A percentile compares a stretch with the other conserved stretches of the same genome.
These are phyloP conservation scores for Entosphenus tridentatus DNA, from an alignment of 2,113 vertebrate genomes.

Conservation along the genomic window DNA sequence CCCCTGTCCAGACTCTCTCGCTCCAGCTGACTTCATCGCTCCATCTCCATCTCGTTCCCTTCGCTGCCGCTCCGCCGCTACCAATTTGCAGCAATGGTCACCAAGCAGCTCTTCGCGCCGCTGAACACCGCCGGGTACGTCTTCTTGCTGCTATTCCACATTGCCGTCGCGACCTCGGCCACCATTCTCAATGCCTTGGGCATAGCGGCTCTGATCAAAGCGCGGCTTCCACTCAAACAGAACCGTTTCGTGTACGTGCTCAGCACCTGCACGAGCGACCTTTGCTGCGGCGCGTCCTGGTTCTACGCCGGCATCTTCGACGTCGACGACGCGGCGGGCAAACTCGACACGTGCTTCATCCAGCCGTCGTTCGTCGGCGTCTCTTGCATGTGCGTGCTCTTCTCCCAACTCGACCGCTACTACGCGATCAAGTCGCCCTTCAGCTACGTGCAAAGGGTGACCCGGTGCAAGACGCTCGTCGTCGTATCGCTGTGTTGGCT, in stretches of 20 bases:
- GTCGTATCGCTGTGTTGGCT: not conserved
- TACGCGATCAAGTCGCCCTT: conserved; percentile 4
- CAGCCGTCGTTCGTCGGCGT: not conserved
- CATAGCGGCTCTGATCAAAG: not conserved
- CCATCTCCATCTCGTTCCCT: too few species aligned
- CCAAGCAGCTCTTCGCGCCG: not conserved
- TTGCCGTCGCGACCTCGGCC: not conserved
- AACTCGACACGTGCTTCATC: conserved; percentile 3
- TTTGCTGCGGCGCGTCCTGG: not conserved
- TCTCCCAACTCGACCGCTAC: not conserved
- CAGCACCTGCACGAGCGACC: not conserved
- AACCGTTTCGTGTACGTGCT: conserved; percentile 1
- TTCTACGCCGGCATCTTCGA: conserved; percentile 4
- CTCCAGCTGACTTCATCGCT: too few species aligned
- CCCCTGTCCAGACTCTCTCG: too few species aligned
- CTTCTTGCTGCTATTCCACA: not conserved
- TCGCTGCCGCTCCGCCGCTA: too few species aligned
- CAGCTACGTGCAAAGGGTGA: not conserved
- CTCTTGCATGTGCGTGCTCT: not conserved
- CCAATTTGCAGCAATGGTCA: too few species aligned
- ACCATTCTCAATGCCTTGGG: not conserved
- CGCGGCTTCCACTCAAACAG: not conserved
- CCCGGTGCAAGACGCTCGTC: not conserved
- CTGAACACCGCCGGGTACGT: not conserved
- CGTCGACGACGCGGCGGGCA: not conserved